Conservation (phyloP, 1,140 invertebrate genomes). For the Calliphora vicina region DNA sequence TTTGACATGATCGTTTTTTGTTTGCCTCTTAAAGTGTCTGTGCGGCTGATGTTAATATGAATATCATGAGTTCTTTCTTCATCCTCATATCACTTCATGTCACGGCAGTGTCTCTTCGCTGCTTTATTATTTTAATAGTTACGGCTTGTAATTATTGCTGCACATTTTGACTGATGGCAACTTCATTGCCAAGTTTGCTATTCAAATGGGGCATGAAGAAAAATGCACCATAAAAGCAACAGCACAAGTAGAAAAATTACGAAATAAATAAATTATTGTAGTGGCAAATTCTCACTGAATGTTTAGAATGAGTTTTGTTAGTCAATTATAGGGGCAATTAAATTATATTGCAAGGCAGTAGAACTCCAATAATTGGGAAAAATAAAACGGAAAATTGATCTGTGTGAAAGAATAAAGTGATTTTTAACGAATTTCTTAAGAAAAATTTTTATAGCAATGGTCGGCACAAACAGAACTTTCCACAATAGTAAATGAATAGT, state of each 20-base stretch:
- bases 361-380: no score
- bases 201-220: background rate
- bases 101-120: background rate
- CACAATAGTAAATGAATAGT: no score
- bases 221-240: background rate
- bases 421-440: no score
- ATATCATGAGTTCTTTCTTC: background rate
- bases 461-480: no score
- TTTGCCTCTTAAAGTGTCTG: background rate
- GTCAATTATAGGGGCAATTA: background rate
- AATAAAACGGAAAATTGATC: no score
- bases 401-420: no score
- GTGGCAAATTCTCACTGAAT: background rate
- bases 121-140: background rate
- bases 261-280: background rate
- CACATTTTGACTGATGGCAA: background rate
- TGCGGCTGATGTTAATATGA: background rate
- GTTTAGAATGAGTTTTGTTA: background rate
- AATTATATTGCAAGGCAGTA: no score
- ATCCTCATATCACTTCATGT: background rate
- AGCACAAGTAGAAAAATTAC: background rate
- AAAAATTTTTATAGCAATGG: no score
- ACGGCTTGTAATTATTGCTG: conserved; percentile 2
- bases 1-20: background rate
- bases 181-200: conserved; percentile 26